Evolutionary conservation across 2,888 invertebrate genomes (phyloP), one percentile per base, ranked within the genome.

Genomic region (Parnassius mnemosyne): DNA sequence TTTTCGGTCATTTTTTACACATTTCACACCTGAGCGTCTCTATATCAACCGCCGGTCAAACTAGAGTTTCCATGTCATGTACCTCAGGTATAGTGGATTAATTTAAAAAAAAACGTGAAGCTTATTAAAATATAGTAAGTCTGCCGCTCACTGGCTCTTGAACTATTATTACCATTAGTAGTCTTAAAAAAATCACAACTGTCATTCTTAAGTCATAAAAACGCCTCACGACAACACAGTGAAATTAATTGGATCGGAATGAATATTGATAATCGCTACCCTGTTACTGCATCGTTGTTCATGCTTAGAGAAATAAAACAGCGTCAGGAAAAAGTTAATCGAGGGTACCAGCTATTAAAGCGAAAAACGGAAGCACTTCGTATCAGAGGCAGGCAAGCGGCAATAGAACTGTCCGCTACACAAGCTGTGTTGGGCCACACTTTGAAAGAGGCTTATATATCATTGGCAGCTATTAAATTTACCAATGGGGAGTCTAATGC

Each of bases 401-500:
- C 89, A 0, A 65, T 70, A 0, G 90, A 90, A 44, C 68, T 91
- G 51, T 72, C 84, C 0, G 69, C 81, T 0, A 85, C 87, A 0
- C 89, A 90, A 58, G 85, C 80, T 0, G 71, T 87, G 3, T 66
- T 90, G 34, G 85, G 87, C 0, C 87, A 89, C 53, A 83, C 83
- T 0, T 67, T 91, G 46, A 79, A 76, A 60, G 90, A 91, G 68
- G 91, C 91, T 0, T 92, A 88, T 61, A 90, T 92, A 55, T 83
- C 87, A 0, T 68, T 92, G 3, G 92, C 92, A 1, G 89, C 88
- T 16, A 81, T 91, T 2, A 92, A 90, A 66, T 92, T 91, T 57
- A 84, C 87, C 5, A 91, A 90, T 67, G 91, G 91, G 3, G 89
- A 91, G 52, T 88, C 90, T 3, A 89, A 90, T 73, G 89, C 91